Evolutionary conservation across 2,113 vertebrate species (phyloP), one percentile per base, ranked within the genome.

Genomic region (Otis tarda): DNA sequence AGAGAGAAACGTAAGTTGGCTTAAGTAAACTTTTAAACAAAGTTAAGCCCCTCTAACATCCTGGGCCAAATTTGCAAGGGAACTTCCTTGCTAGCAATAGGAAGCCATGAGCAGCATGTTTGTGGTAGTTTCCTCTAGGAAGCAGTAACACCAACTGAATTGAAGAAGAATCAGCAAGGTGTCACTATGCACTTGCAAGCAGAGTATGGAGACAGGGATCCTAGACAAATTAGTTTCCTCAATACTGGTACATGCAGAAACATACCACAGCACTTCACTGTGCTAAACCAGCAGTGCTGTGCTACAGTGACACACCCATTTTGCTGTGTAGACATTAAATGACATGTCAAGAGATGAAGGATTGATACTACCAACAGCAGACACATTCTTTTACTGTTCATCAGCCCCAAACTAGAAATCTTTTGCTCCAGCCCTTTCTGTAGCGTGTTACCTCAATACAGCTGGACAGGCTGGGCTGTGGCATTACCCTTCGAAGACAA

Each of bases 141-240:
- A 57, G 14, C 14, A 39, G 20, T 5, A 64, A 12, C 14, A 75
- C 33, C 25, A 69, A 8, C 37, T 41, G 55, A 85, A 79, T 1
- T 67, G 68, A 91, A 69, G 31, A 84, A 83, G 69, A 91, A 81
- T 93, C 64, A 93, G 87, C 73, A 94, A 95, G 71, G 45, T 93
- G 87, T 83, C 80, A 86, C 64, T 94, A 63, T 84, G 50, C 28
- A 49, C 64, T 47, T 89, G 45, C 47, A 89, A 78, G 52, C 37
- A 47, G 52, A 82, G 7, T 61, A 65, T 25, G n/a, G 39, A 91
- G 43, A 23, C 35, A 60, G 27, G 7, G 22, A 31, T 60, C 21
- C 35, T 41, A 57, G 41, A 96, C 49, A 16, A 96, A 63, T 71
- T 56, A 28, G 27, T n/a, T 93, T 84, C 10, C 35, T 53, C 25